A percentile compares a stretch with the other conserved stretches of the same genome.
Evolutionary conservation across 2,797 vertebrate genomes (phyloP).

Genomic region (Parauchenoglanis punctatus): DNA sequence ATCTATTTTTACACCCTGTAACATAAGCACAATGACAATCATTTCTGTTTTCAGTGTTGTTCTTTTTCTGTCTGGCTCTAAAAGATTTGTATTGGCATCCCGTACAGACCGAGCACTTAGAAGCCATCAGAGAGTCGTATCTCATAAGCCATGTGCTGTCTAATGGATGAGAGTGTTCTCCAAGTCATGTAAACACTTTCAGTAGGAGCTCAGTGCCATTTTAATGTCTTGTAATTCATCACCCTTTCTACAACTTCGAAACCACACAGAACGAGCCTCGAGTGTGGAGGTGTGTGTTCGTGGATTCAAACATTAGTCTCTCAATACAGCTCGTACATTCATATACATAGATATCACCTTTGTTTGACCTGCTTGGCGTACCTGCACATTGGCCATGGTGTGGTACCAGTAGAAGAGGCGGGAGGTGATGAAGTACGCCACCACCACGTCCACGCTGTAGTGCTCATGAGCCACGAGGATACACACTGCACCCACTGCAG

Average conservation of each 20-base stretch:
- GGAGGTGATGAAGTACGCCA: conserved; percentile 96
- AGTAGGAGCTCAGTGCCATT: conserved; percentile 41
- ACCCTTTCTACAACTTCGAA: neutral
- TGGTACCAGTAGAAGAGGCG: conserved; percentile 99
- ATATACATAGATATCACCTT: too few relatives aligned
- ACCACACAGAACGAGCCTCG: conserved; percentile 16
- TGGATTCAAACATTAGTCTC: neutral
- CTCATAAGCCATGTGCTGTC: conserved; percentile 28
- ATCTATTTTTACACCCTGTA: neutral
- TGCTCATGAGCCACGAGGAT: conserved; percentile 96
- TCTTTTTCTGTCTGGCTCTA: conserved; percentile 25
- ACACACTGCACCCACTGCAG: conserved; percentile 89
- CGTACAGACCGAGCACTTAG: conserved; percentile 39
- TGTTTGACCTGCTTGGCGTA: conserved; percentile 54
- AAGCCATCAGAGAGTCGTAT: conserved; percentile 46
- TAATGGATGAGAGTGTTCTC: conserved; percentile 43
- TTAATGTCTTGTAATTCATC: conserved; percentile 45
- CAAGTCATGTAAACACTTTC: conserved; percentile 52
- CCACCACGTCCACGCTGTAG: conserved; percentile 92
- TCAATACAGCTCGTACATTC: neutral
- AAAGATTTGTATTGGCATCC: conserved; percentile 25
- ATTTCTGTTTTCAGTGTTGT: conserved; percentile 17
- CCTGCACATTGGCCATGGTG: conserved; percentile 95
- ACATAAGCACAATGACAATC: neutral
- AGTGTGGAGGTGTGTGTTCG: neutral